Evolutionary conservation across 1,140 invertebrate species (phyloP).

Genomic region (Ceratina japonica): DNA sequence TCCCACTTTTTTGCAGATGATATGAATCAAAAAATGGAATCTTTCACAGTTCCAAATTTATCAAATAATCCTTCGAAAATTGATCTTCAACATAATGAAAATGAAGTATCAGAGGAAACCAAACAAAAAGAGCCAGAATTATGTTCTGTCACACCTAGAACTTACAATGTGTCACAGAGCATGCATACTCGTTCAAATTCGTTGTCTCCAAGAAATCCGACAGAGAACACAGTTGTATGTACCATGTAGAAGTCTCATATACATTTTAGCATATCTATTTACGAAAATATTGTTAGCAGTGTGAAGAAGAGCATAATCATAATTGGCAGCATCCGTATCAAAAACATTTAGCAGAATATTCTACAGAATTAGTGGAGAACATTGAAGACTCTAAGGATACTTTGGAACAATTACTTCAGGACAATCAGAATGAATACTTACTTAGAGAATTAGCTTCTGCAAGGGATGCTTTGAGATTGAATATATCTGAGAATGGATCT

Average conservation of each 20-base stretch:
- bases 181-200: not conserved
- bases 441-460: constrained; percentile 1
- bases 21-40: not conserved
- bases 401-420: constrained; percentile 16
- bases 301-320: constrained; percentile 12
- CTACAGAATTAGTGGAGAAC: constrained; percentile 15
- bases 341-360: constrained; percentile 19
- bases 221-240: constrained; percentile 14
- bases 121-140: not conserved
- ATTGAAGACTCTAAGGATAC: not conserved
- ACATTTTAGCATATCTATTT: not conserved
- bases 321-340: constrained; percentile 11
- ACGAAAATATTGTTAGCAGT: constrained; percentile 26
- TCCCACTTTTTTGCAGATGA: constrained; percentile 3
- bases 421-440: constrained; percentile 11
- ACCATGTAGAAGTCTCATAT: constrained; percentile 8
- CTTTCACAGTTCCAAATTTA: not conserved
- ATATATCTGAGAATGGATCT: constrained; percentile 18
- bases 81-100: not conserved
- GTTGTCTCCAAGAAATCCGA: not conserved
- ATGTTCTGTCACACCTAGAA: not conserved
- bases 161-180: not conserved
- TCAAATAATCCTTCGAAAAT: not conserved
- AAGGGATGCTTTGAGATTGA: constrained; percentile 27
- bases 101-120: not conserved